These are phyloP conservation scores for Leptarthrus brevirostris DNA, from an alignment of 2,888 invertebrate genomes.

Conservation along the genomic window DNA sequence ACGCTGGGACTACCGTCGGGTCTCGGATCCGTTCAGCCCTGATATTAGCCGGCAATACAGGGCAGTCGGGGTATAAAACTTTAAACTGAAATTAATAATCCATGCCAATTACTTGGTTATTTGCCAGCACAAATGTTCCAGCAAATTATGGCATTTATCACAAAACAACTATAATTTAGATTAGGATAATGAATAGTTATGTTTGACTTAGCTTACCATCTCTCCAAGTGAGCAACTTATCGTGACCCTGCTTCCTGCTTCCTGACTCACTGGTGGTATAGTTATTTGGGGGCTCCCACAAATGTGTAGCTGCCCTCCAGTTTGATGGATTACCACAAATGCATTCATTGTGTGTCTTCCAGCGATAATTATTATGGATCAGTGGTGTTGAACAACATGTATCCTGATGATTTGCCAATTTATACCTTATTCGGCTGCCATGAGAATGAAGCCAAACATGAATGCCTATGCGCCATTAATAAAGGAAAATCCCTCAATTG, in stretches of 20 bases:
- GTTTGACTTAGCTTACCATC: slow-evolving; percentile 35
- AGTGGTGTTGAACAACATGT: slow-evolving; percentile 43
- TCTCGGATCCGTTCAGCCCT: slow-evolving; percentile 27
- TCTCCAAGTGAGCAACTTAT: slow-evolving; percentile 35
- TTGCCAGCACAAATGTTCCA: slow-evolving; percentile 50
- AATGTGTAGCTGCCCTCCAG: slow-evolving; percentile 11
- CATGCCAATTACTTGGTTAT: slow-evolving; percentile 50
- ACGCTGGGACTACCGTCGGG: slow-evolving; percentile 26
- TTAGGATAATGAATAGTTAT: slow-evolving; percentile 50
- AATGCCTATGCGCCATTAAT: slow-evolving; percentile 3
- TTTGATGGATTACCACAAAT: slow-evolving; percentile 47
- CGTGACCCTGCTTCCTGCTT: slow-evolving; percentile 13
- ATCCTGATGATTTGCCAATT: slow-evolving; percentile 45
- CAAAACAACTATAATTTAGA: slow-evolving; percentile 51
- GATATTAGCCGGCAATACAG: background rate
- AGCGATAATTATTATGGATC: slow-evolving; percentile 46
- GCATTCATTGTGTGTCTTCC: slow-evolving; percentile 44
- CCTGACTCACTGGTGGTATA: slow-evolving; percentile 1
- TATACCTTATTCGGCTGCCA: slow-evolving; percentile 20
- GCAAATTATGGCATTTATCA: slow-evolving; percentile 49
- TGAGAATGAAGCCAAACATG: background rate
- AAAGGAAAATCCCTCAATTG: slow-evolving; percentile 16
- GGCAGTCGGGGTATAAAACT: slow-evolving; percentile 13
- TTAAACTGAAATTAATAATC: slow-evolving; percentile 49
- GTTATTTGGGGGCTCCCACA: slow-evolving; percentile 3